Evolutionary conservation across 1,140 invertebrate genomes (phyloP).

Genomic region (Megalopta genalis): DNA sequence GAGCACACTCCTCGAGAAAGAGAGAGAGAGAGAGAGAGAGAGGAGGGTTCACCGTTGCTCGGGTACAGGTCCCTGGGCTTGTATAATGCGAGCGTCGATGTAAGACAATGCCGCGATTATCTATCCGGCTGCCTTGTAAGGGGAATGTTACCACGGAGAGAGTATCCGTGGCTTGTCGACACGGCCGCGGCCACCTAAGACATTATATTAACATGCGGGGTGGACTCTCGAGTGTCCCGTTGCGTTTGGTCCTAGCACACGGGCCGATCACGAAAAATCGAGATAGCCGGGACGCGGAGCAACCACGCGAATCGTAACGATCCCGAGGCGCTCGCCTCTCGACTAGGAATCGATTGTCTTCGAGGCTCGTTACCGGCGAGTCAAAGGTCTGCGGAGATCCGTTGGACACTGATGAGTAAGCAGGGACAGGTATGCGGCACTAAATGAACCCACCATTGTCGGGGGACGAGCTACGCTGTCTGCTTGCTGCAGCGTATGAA

Average conservation of each 20-base stretch:
- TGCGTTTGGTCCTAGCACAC: constrained; percentile 1
- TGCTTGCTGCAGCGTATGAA: neutral
- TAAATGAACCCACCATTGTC: constrained; percentile 1
- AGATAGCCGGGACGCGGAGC: neutral
- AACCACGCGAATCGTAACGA: neutral
- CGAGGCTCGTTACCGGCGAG: neutral
- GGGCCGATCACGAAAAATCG: neutral
- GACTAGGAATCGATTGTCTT: neutral
- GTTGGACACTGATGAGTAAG: constrained; percentile 3
- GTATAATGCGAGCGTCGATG: constrained; percentile 63
- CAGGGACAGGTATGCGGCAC: neutral
- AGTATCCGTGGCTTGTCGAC: constrained; percentile 67
- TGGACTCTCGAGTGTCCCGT: constrained; percentile 35
- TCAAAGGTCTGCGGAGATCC: neutral
- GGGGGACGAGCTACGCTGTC: neutral
- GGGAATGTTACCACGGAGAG: constrained; percentile 32
- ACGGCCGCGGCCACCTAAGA: constrained; percentile 63
- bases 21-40: no score
- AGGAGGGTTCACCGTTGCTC: neutral
- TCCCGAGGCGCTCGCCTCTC: neutral
- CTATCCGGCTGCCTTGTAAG: constrained; percentile 71
- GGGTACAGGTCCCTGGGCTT: neutral
- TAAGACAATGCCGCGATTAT: constrained; percentile 77
- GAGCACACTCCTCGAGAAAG: neutral
- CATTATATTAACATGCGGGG: constrained; percentile 66